phyloP scores from a whole-genome alignment of 2,888 invertebrate species.

The Troides helena region DNA sequence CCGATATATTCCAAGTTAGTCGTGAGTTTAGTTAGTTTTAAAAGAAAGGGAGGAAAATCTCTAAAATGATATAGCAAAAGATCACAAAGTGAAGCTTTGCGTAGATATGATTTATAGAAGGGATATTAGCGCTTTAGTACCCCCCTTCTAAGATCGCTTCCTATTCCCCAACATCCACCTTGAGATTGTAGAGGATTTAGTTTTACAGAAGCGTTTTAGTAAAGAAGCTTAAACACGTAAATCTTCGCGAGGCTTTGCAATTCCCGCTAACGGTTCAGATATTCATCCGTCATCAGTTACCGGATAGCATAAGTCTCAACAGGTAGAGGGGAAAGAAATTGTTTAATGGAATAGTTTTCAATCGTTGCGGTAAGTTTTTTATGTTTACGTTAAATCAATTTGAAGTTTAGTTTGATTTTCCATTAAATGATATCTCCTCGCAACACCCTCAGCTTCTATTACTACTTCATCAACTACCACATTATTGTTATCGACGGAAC shows the following conservation, averaged over 20 bases:
- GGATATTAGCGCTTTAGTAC: conserved; percentile 63
- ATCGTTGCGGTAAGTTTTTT: conserved; percentile 38
- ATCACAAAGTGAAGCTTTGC: conserved; percentile 61
- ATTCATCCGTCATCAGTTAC: conserved; percentile 37
- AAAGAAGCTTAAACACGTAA: conserved; percentile 52
- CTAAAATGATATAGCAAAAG: conserved; percentile 16
- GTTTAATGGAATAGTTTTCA: conserved; percentile 38
- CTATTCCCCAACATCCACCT: conserved; percentile 47
- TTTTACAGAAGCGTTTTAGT: conserved; percentile 56
- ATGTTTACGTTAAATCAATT: conserved; percentile 14
- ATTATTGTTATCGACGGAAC: conserved; percentile 29
- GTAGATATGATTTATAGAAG: conserved; percentile 59
- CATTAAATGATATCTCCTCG: conserved; percentile 40
- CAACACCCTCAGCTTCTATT: conserved; percentile 28
- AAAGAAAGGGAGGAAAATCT: conserved; percentile 15
- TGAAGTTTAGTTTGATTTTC: conserved; percentile 42
- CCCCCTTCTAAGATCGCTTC: conserved; percentile 51
- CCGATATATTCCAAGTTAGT: conserved; percentile 21
- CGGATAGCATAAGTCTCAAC: conserved; percentile 32
- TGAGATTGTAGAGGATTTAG: conserved; percentile 57
- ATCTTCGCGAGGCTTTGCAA: conserved; percentile 64
- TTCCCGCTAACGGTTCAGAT: conserved; percentile 47
- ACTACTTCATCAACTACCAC: conserved; percentile 31
- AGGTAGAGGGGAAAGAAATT: conserved; percentile 33
- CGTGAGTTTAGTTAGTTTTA: conserved; percentile 30